Conservation (phyloP, 1,140 invertebrate genomes). For the Cylas formicarius region DNA sequence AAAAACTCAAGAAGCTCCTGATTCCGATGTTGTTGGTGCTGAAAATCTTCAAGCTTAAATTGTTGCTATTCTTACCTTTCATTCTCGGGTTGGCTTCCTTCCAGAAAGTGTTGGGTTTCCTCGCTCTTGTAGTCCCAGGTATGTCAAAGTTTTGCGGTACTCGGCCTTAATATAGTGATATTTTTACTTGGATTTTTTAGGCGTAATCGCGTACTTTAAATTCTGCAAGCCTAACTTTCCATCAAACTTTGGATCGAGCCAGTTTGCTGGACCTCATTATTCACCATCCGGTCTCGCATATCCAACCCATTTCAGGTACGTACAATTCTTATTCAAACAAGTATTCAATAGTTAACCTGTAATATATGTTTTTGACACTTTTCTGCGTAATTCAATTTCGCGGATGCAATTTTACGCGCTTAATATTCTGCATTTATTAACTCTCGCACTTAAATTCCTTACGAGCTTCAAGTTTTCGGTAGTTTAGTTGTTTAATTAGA, state of each 20-base stretch:
- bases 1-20: slow-evolving; percentile 72
- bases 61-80: slow-evolving; percentile 70
- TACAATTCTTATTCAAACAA: no score
- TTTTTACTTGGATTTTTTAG: slow-evolving; percentile 7
- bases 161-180: neutral
- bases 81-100: slow-evolving; percentile 74
- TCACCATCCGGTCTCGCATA: slow-evolving; percentile 56
- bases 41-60: slow-evolving; percentile 76
- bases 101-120: slow-evolving; percentile 72
- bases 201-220: slow-evolving; percentile 70
- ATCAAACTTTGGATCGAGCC: slow-evolving; percentile 39
- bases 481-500: no score
- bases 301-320: slow-evolving; percentile 44
- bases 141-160: no score
- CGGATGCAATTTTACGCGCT: no score
- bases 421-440: no score
- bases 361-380: no score
- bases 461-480: no score
- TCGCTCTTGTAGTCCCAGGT: slow-evolving; percentile 66
- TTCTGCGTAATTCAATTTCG: no score
- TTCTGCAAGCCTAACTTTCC: slow-evolving; percentile 57
- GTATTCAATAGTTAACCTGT: no score
- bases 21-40: slow-evolving; percentile 71
- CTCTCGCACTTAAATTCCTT: no score
- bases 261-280: slow-evolving; percentile 52